Evolutionary conservation across 2,797 vertebrate species (phyloP), one percentile per base, ranked within the genome.

Genomic region (Helostoma temminkii): DNA sequence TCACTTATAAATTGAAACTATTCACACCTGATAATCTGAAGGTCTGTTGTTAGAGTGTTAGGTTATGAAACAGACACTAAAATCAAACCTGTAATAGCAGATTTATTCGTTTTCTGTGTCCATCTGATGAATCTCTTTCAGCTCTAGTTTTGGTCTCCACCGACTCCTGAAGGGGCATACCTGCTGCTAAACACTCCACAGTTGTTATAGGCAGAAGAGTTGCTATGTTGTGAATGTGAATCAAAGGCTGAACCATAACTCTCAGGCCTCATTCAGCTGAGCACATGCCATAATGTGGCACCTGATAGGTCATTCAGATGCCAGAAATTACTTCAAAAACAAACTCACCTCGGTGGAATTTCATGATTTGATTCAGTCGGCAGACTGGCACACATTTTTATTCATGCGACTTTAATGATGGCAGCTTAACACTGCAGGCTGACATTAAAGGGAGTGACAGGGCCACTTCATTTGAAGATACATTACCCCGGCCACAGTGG

Each of bases 381-480:
- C 21, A 21, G 53, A 16, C 48, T 26, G n/a, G 57, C 43, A 39
- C 52, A 41, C 18, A 5, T 11, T 50, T 22, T 34, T 2, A 16
- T 19, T 61, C 28, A 60, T 57, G 3, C 22, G 30, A 26, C 32
- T 46, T 43, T 37, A 62, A 71, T 39, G 34, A 48, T 25, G 21
- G 9, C 24, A 5, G n/a, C 41, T 45, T 4, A 54, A 47, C 39
- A 41, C 39, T 7, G 14, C 14, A 15, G 41, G 42, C 46, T 32
- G 50, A 37, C 22, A 14, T 10, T 0, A 18, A 14, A 24, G 28
- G 6, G 3, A 42, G 5, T 37, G 50, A 80, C 48, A 43, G 18
- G 15, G 55, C 58, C 54, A 61, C 74, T 70, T 73, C 10, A 60
- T 63, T 63, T 43, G 64, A 32, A 70, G 67, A 75, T 45, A 47